Evolutionary conservation across 2,888 invertebrate genomes (phyloP).

Genomic region (Diadegma fenestrale): DNA sequence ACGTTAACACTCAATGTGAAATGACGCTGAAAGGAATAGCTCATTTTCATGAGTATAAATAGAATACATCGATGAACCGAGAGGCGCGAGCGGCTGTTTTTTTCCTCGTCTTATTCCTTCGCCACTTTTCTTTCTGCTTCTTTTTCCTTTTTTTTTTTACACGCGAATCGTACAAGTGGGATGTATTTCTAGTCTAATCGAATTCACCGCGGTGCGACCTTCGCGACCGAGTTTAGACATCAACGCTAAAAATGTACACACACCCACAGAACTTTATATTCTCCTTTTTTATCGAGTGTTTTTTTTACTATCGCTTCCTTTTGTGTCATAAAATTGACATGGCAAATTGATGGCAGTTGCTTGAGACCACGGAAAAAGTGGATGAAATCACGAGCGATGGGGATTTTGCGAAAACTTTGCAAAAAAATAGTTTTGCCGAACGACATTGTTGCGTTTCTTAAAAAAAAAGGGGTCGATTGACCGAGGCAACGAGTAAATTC

Average conservation of each 20-base stretch:
- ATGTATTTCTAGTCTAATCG: slow-evolving; percentile 61
- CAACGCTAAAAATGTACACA: slow-evolving; percentile 57
- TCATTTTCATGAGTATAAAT: slow-evolving; percentile 39
- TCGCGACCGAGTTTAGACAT: slow-evolving; percentile 61
- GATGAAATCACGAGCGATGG: background rate
- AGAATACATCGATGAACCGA: slow-evolving; percentile 24
- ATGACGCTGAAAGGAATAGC: slow-evolving; percentile 17
- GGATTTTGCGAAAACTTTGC: background rate
- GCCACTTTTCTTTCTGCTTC: background rate
- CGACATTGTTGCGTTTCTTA: background rate
- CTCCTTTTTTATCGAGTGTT: slow-evolving; percentile 7
- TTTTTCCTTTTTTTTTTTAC: slow-evolving; percentile 15
- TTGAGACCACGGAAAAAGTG: background rate
- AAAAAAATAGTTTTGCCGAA: too few relatives aligned
- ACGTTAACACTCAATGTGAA: slow-evolving; percentile 13
- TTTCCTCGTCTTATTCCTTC: slow-evolving; percentile 1
- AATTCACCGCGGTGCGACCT: slow-evolving; percentile 50
- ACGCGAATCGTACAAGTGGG: slow-evolving; percentile 49
- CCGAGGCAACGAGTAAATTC: too few relatives aligned
- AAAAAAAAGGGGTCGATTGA: too few relatives aligned
- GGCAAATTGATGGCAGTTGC: background rate
- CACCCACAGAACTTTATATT: slow-evolving; percentile 34
- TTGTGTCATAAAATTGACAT: background rate
- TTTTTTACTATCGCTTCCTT: background rate
- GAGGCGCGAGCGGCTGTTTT: slow-evolving; percentile 3